These are phyloP conservation scores for Sepioteuthis lessoniana DNA, from an alignment of 2,888 invertebrate species.

Conservation along the genomic window DNA sequence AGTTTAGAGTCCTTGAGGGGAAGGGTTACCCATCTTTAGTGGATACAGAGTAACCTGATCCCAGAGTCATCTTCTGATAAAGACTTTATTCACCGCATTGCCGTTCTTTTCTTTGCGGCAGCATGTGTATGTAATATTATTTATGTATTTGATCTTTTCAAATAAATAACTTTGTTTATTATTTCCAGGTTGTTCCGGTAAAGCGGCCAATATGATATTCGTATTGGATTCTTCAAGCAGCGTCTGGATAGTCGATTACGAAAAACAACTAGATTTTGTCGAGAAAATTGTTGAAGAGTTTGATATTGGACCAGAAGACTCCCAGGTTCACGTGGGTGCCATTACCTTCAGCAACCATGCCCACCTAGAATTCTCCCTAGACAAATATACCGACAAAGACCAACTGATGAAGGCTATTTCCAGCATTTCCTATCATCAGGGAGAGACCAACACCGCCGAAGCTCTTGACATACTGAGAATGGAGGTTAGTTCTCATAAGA, in stretches of 20 bases:
- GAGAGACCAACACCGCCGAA: slow-evolving; percentile 34
- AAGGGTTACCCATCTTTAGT: no score
- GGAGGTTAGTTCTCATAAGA: neutral
- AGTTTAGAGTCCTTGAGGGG: no score
- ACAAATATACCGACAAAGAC: neutral
- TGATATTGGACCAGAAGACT: neutral
- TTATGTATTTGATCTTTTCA: no score
- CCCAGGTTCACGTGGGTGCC: slow-evolving; percentile 16
- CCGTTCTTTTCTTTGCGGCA: no score
- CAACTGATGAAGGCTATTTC: neutral
- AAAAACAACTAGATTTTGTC: slow-evolving; percentile 54
- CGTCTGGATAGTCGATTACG: slow-evolving; percentile 66
- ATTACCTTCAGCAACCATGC: slow-evolving; percentile 45
- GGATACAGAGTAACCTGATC: no score
- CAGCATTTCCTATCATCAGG: neutral
- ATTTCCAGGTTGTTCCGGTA: slow-evolving; percentile 56
- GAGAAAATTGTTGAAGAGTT: neutral
- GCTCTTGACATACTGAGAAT: neutral
- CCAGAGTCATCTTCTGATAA: no score
- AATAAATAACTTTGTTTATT: neutral
- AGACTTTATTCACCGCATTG: no score
- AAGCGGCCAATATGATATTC: slow-evolving; percentile 64
- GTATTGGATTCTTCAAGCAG: slow-evolving; percentile 65
- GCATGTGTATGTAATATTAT: no score
- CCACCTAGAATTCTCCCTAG: slow-evolving; percentile 12